A percentile compares a stretch with the other conserved stretches of the same genome.
These are phyloP conservation scores for Gallinago solitaria DNA, from an alignment of 2,797 vertebrate genomes.

Conservation along the genomic window DNA sequence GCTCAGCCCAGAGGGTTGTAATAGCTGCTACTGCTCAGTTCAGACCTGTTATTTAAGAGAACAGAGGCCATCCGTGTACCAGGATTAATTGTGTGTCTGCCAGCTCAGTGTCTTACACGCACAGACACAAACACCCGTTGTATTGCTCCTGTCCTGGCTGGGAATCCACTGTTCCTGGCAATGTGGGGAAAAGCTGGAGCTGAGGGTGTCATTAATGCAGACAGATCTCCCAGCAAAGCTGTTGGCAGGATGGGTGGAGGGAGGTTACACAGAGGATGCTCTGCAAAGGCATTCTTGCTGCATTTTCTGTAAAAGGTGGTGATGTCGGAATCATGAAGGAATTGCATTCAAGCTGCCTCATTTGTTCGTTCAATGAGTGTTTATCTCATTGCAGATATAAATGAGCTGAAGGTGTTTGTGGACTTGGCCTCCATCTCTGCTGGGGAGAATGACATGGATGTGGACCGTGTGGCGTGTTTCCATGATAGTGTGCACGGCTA, in stretches of 20 bases:
- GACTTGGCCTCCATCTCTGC: constrained; percentile 98
- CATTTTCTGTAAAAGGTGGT: neutral
- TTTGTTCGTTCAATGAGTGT: neutral
- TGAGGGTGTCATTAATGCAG: rapidly evolving
- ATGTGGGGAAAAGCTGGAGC: neutral
- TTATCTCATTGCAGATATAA: constrained; percentile 80
- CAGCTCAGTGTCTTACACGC: neutral
- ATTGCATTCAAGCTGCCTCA: neutral
- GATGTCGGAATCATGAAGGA: neutral
- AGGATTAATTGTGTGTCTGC: neutral
- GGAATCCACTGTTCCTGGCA: too few relatives aligned
- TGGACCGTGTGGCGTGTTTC: constrained; percentile 94
- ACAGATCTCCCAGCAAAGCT: neutral
- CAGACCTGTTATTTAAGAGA: rapidly evolving
- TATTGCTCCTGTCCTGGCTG: neutral
- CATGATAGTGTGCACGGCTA: constrained; percentile 92
- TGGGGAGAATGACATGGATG: constrained; percentile 96
- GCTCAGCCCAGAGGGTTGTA: neutral
- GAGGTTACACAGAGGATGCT: neutral
- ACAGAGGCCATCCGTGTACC: neutral
- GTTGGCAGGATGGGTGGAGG: neutral
- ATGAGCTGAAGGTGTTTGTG: constrained; percentile 96
- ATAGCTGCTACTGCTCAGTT: neutral
- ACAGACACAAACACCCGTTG: neutral
- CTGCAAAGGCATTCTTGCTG: neutral